These are phyloP conservation scores for Phrixothrix hirtus DNA, from an alignment of 2,888 invertebrate genomes.

Conservation along the genomic window DNA sequence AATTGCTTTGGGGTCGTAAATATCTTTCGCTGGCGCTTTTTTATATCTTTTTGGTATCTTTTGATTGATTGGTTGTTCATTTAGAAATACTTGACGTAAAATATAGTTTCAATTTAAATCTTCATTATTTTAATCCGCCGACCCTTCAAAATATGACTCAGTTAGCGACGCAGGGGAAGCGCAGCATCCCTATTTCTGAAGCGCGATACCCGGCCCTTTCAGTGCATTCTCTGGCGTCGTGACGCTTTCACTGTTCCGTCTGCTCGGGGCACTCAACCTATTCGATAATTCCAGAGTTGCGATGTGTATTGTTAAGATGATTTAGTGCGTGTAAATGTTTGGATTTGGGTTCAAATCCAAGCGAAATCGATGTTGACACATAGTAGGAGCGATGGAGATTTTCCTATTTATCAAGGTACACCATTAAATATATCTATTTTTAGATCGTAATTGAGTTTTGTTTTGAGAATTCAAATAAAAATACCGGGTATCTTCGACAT, in stretches of 20 bases:
- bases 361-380: slow-evolving; percentile 70
- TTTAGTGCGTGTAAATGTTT: slow-evolving; percentile 18
- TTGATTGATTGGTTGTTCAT: neutral
- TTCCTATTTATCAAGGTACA: slow-evolving; percentile 80
- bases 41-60: slow-evolving; percentile 8
- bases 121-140: neutral
- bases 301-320: slow-evolving; percentile 25
- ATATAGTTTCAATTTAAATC: neutral
- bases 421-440: neutral
- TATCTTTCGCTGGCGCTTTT: slow-evolving; percentile 10
- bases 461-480: too few species aligned
- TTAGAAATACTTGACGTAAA: neutral
- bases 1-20: slow-evolving; percentile 13
- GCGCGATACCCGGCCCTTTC: slow-evolving; percentile 41
- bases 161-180: slow-evolving; percentile 34
- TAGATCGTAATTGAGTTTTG: too few species aligned
- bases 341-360: slow-evolving; percentile 57
- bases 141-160: neutral
- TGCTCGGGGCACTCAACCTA: slow-evolving; percentile 13
- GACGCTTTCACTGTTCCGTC: slow-evolving; percentile 35
- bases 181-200: slow-evolving; percentile 41
- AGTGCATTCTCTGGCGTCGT: slow-evolving; percentile 43
- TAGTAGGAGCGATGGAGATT: slow-evolving; percentile 84
- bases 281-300: slow-evolving; percentile 12
- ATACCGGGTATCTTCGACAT: too few species aligned